Evolutionary conservation across 1,140 invertebrate genomes (phyloP).

Genomic region (Pogonomyrmex barbatus): DNA sequence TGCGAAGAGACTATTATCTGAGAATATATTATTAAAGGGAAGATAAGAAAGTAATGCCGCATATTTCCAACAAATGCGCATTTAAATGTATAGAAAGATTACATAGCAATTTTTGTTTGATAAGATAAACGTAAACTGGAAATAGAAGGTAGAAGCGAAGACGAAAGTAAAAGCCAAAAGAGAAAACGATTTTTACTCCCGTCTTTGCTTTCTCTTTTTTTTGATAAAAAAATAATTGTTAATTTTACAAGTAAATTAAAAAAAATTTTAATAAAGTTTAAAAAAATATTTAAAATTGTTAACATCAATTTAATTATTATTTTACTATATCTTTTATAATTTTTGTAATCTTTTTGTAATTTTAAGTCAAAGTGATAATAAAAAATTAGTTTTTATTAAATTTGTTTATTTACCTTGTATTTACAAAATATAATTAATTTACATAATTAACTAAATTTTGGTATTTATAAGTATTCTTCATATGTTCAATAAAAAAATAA

Average conservation of each 20-base stretch:
- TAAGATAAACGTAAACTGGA: neutral
- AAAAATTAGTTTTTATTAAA: neutral
- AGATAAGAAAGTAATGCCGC: neutral
- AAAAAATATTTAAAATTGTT: neutral
- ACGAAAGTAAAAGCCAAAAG: neutral
- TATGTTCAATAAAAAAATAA: neutral
- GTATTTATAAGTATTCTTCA: neutral
- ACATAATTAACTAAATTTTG: neutral
- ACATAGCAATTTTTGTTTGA: neutral
- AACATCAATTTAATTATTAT: neutral
- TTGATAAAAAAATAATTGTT: neutral
- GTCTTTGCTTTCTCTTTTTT: neutral
- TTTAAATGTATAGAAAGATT: neutral
- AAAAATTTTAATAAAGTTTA: neutral
- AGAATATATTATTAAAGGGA: constrained; percentile 4
- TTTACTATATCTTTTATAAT: neutral
- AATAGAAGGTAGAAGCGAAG: neutral
- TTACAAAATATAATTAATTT: neutral
- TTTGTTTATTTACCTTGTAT: too few relatives aligned
- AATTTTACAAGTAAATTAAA: constrained; percentile 1
- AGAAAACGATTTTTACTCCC: neutral
- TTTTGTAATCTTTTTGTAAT: neutral
- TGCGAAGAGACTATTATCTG: neutral
- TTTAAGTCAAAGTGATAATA: neutral
- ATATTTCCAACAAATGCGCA: neutral